A percentile compares a stretch with the other conserved stretches of the same genome.
phyloP scores from a whole-genome alignment of 2,797 vertebrate genomes.

The Cichlasoma orientale region DNA sequence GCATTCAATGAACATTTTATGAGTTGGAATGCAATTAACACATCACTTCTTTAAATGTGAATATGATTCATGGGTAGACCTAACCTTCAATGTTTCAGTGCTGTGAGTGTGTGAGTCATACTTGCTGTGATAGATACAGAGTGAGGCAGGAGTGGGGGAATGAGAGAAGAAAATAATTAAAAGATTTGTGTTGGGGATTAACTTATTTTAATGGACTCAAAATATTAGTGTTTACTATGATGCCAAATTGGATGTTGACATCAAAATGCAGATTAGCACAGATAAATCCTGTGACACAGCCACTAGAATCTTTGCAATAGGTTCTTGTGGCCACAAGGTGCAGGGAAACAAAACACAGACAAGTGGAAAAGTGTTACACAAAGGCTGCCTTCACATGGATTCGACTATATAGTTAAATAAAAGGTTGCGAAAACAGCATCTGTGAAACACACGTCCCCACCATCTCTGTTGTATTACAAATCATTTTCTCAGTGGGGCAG shows the following conservation, averaged over 20 bases:
- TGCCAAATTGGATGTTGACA: not conserved
- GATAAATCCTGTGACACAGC: not conserved
- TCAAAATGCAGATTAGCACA: not conserved
- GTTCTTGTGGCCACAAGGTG: not conserved
- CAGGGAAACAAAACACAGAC: not conserved
- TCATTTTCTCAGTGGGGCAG: conserved; percentile 53
- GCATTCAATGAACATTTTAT: conserved; percentile 7
- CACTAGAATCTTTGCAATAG: not conserved
- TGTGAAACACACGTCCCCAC: not conserved
- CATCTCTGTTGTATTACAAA: not conserved
- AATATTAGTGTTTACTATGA: not conserved
- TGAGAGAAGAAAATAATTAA: not conserved
- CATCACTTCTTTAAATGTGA: conserved; percentile 51
- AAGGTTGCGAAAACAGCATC: conserved; percentile 44
- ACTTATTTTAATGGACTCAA: conserved; percentile 13
- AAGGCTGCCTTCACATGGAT: not conserved
- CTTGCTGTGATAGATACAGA: conserved; percentile 12
- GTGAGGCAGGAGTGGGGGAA: not conserved
- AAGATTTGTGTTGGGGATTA: not conserved
- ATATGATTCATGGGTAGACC: conserved; percentile 52
- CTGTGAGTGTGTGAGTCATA: conserved; percentile 41
- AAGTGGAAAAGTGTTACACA: not conserved
- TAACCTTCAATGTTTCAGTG: conserved; percentile 46
- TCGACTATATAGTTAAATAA: conserved; percentile 15
- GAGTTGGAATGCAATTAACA: conserved; percentile 32